phyloP scores from a whole-genome alignment of 1,140 invertebrate genomes.

The Achatina immaculata region DNA sequence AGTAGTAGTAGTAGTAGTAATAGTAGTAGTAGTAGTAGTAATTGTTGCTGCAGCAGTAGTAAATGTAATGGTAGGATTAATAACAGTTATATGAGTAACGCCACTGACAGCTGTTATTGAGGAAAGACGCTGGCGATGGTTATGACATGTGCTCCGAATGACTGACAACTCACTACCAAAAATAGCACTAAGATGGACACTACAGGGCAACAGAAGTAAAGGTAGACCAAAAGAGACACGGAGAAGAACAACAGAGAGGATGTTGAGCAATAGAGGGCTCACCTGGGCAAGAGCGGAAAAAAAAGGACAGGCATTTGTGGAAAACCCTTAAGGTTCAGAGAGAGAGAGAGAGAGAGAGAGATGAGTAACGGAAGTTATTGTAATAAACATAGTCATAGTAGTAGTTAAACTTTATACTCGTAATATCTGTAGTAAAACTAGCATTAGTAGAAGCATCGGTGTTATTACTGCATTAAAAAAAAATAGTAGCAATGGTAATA shows the following conservation, averaged over 20 bases:
- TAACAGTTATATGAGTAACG: neutral
- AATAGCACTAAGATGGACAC: too few relatives aligned
- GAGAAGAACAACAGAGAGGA: too few relatives aligned
- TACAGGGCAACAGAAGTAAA: too few relatives aligned
- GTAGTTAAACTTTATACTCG: neutral
- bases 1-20: neutral
- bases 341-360: too few relatives aligned
- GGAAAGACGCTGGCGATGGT: too few relatives aligned
- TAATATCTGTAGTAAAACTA: neutral
- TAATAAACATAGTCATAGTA: neutral
- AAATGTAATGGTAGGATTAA: neutral
- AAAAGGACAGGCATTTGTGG: too few relatives aligned
- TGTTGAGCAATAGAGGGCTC: too few relatives aligned
- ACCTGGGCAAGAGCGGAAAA: too few relatives aligned
- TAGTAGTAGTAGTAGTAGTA: constrained; percentile 1
- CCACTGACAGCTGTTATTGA: neutral
- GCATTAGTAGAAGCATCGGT: neutral
- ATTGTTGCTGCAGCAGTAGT: neutral
- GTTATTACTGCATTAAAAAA: neutral
- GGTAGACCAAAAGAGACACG: too few relatives aligned
- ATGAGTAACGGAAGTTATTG: neutral
- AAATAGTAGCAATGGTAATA: neutral
- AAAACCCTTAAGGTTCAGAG: too few relatives aligned
- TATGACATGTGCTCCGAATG: too few relatives aligned
- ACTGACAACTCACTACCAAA: too few relatives aligned